phyloP scores from a whole-genome alignment of 2,888 invertebrate genomes.

The Drosophila birchii region DNA sequence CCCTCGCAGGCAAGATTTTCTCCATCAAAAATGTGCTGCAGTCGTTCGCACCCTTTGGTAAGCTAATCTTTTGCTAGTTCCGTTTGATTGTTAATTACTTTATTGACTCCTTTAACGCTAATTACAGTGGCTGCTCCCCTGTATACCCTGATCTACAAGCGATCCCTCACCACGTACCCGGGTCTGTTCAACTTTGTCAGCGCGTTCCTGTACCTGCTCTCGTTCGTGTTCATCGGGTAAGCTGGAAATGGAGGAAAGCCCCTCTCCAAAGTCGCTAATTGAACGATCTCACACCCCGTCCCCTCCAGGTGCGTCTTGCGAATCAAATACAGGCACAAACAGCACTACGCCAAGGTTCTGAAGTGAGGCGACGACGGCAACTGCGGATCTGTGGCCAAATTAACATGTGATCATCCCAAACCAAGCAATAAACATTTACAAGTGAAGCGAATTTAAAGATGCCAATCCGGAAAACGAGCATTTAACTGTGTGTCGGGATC shows the following conservation, averaged over 20 bases:
- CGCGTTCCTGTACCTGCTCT: conserved; percentile 84
- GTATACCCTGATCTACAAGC: conserved; percentile 88
- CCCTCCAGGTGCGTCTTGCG: conserved; percentile 75
- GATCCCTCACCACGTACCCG: conserved; percentile 86
- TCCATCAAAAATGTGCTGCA: conserved; percentile 89
- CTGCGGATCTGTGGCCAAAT: conserved; percentile 31
- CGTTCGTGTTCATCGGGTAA: conserved; percentile 79
- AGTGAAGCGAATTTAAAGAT: conserved; percentile 29
- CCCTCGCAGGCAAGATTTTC: conserved; percentile 87
- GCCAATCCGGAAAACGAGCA: conserved; percentile 10
- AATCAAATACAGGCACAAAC: conserved; percentile 72
- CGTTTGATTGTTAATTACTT: conserved; percentile 2
- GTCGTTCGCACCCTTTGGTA: conserved; percentile 86
- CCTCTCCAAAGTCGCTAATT: conserved; percentile 20
- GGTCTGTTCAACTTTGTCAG: conserved; percentile 87
- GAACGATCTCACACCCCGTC: conserved; percentile 1
- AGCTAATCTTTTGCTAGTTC: conserved; percentile 22
- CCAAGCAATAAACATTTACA: conserved; percentile 49
- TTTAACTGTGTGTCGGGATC: conserved; percentile 1
- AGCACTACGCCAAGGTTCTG: conserved; percentile 75
- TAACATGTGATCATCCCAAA: conserved; percentile 46
- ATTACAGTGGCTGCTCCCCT: conserved; percentile 86
- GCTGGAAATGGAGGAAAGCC: conserved; percentile 40
- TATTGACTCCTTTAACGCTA: conserved; percentile 22
- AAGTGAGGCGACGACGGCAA: conserved; percentile 56